A percentile compares a stretch with the other conserved stretches of the same genome.
Evolutionary conservation across 2,797 vertebrate genomes (phyloP).

Genomic region (Capromys pilorides): DNA sequence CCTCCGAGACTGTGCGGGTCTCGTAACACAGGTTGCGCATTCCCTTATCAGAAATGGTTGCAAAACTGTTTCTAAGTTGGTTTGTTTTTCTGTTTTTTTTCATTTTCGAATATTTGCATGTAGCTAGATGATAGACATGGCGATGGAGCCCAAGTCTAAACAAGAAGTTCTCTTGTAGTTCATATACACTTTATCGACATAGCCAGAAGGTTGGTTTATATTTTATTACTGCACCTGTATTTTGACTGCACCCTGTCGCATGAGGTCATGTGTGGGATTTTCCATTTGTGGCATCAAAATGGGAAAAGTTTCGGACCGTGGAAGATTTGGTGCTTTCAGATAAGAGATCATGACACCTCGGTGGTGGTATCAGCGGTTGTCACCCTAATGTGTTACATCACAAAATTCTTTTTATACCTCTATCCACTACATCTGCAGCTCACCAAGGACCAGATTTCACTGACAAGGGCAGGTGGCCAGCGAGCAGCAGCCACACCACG

Average conservation of each 20-base stretch:
- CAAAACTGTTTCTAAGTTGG: neutral
- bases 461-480: neutral
- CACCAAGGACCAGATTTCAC: constrained; percentile 17
- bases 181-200: neutral
- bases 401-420: neutral
- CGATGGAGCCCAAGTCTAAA: neutral
- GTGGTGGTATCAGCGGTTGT: neutral
- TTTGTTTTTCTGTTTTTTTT: neutral
- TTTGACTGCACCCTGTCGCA: neutral
- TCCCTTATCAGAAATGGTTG: neutral
- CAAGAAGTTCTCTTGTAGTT: neutral
- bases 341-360: neutral
- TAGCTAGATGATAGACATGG: neutral
- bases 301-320: neutral
- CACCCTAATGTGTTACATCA: neutral
- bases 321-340: neutral
- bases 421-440: neutral
- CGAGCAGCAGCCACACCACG: neutral
- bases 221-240: neutral
- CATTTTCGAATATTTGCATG: neutral
- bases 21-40: neutral
- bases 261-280: neutral
- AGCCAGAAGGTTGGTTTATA: neutral
- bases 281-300: neutral
- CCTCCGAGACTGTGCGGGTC: neutral